These are phyloP conservation scores for Montipora sp. DNA, from an alignment of 64 coral and sea anemone species.

Conservation along the genomic window DNA sequence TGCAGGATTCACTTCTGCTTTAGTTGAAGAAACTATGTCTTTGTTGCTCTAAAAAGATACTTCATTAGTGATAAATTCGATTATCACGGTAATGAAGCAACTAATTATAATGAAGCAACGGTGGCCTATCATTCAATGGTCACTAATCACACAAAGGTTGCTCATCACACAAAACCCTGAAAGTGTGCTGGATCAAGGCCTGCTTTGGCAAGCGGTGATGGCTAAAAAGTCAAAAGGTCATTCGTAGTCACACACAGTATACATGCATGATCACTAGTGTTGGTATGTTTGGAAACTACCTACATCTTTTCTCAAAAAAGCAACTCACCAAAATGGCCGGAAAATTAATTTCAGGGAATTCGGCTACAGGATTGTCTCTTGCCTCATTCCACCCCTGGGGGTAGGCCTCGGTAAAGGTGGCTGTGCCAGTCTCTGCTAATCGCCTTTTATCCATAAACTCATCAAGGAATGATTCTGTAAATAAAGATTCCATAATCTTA, in stretches of 20 bases:
- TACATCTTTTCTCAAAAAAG: neutral
- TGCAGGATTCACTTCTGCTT: neutral
- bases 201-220: no score
- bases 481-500: neutral
- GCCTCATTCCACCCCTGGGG: neutral
- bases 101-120: no score
- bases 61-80: neutral
- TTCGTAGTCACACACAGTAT: no score
- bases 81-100: no score
- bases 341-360: neutral
- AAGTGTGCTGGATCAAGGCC: no score
- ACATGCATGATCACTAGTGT: no score
- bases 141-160: no score
- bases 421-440: neutral
- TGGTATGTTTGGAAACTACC: neutral
- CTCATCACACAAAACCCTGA: no score
- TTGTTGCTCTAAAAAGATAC: neutral
- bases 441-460: constrained; percentile 1
- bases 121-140: no score
- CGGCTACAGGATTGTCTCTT: neutral
- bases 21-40: neutral
- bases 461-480: constrained; percentile 27
- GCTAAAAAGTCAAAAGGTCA: no score
- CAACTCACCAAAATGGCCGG: neutral
- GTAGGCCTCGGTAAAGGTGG: neutral